Conservation (phyloP, 2,113 vertebrate genomes). For the Tor tambroides region DNA sequence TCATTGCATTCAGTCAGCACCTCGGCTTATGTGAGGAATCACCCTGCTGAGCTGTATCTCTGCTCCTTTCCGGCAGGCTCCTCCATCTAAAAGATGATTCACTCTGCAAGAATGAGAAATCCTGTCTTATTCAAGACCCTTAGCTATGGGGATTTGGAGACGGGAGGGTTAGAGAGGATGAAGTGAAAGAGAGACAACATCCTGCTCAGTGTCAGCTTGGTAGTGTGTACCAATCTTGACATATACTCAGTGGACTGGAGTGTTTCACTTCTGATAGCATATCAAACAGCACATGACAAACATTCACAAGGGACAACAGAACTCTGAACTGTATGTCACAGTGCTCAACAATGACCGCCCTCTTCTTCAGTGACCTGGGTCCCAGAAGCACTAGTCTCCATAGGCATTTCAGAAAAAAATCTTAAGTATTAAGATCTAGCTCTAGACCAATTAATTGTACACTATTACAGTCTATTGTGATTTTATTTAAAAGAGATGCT, state of each 20-base stretch:
- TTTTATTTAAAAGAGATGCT: background rate
- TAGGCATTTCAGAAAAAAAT: background rate
- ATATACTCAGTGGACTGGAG: conserved; percentile 30
- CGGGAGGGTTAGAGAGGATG: conserved; percentile 12
- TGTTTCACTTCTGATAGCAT: conserved; percentile 9
- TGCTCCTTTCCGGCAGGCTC: conserved; percentile 3
- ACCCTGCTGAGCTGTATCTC: conserved; percentile 12
- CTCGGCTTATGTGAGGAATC: conserved; percentile 23
- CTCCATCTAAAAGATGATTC: conserved; percentile 34
- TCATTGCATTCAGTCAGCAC: conserved; percentile 38
- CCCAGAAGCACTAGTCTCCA: background rate
- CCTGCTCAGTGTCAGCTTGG: conserved; percentile 48
- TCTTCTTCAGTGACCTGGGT: background rate
- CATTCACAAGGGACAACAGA: conserved; percentile 22
- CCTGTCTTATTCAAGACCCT: conserved; percentile 44
- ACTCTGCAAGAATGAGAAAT: conserved; percentile 41
- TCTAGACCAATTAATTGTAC: background rate
- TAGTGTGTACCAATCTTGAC: conserved; percentile 25
- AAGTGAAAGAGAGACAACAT: conserved; percentile 15
- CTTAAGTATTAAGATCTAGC: background rate
- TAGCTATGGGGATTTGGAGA: conserved; percentile 40
- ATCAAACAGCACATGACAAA: conserved; percentile 2
- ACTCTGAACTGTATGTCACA: too few relatives aligned
- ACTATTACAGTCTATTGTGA: background rate
- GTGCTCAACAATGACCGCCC: background rate